Base-by-base conservation (phyloP, 2,888 invertebrate genomes). In the Cantharis lateralis region DNA sequence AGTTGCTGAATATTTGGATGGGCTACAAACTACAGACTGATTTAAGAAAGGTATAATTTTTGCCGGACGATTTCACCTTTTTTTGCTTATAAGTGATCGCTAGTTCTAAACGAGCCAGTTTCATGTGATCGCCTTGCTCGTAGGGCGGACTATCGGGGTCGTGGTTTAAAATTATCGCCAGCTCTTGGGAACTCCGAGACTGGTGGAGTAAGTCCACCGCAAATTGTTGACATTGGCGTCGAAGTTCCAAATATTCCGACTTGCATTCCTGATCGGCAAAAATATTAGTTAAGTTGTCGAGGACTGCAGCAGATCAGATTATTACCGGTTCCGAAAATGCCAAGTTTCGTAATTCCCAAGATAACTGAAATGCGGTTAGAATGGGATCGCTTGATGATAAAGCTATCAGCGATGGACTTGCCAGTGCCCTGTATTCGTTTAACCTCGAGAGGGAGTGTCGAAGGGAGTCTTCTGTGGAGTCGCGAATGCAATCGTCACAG, bases 1-100 rank as follows among this genome's bases (percentile, higher is more conserved):
- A 98, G 90, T 87, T 98, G 98, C 87, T 98, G 98, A 82, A 98
- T 96, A 88, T 96, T 97, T 2, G 98, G 95, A 88, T 98, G 98
- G n/a, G 97, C 95, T 72, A 97, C 96, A 87, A 98, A 97, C 95
- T 96, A 89, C 48, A 48, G n/a, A 48, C n/a, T 48, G 48, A 13
- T 20, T 79, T 66, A 70, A 77, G 18, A 32, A 76, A 16, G 15
- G 20, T 24, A 71, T 11, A 63, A 18, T 74, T 48, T 64, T 61
- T 63, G 61, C 15, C 5, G 18, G n/a, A 13, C 11, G 13, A 15
- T 69, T 83, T 82, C 84, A 97, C 97, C 92, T 94, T 95, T 88
- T 98, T 99, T 88, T 99, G 98, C 85, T 98, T 97, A 86, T 96
- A 97, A 84, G 95, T 92, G 78, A 99, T 96, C 0, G 98, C 98